Evolutionary conservation across 2,797 vertebrate species (phyloP).

Genomic region (Sebastes dallii): DNA sequence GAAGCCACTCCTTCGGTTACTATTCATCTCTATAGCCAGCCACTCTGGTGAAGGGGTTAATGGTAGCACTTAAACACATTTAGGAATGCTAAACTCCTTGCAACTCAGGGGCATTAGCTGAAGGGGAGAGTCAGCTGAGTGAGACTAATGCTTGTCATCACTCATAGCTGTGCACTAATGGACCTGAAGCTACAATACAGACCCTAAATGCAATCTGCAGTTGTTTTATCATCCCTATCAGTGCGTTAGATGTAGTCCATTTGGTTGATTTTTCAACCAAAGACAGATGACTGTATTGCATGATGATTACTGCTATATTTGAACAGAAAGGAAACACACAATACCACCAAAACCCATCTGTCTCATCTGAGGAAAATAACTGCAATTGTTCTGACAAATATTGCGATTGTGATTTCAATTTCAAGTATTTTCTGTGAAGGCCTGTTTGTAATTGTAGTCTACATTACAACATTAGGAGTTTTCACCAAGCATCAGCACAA

Average conservation of each 20-base stretch:
- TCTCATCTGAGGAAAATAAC: not conserved
- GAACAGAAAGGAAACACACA: not conserved
- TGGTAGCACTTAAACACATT: constrained; percentile 65
- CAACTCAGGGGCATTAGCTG: constrained; percentile 52
- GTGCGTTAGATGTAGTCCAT: not conserved
- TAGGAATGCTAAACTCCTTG: constrained; percentile 53
- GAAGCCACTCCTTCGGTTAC: not conserved
- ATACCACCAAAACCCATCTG: not conserved
- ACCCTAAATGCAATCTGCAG: constrained; percentile 17
- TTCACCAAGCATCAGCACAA: no score
- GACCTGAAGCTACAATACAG: constrained; percentile 24
- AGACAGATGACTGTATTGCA: not conserved
- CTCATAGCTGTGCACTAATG: constrained; percentile 57
- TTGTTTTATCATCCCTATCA: not conserved
- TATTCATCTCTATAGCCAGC: not conserved
- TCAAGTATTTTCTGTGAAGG: no score
- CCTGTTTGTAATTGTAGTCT: no score
- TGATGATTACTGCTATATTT: not conserved
- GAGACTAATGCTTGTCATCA: constrained; percentile 64
- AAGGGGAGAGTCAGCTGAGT: constrained; percentile 44
- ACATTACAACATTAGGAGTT: no score
- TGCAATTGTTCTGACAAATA: no score
- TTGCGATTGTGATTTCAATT: no score
- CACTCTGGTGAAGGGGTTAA: constrained; percentile 45
- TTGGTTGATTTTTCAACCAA: not conserved